phyloP scores from a whole-genome alignment of 2,113 vertebrate species.

The Bothrops jararaca region DNA sequence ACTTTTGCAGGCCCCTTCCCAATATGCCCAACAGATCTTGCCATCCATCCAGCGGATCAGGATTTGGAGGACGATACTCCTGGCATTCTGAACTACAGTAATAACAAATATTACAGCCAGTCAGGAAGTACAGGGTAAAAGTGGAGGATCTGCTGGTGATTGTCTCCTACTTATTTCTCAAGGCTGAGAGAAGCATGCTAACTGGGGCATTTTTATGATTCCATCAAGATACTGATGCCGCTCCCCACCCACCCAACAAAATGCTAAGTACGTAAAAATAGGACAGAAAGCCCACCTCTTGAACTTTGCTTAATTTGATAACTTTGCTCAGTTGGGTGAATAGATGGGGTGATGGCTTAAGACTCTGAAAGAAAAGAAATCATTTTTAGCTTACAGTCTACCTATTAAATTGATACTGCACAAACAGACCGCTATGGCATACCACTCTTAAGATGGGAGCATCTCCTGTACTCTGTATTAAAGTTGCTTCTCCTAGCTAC shows the following conservation, averaged over 20 bases:
- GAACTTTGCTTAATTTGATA: constrained; percentile 98
- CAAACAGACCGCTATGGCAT: background rate
- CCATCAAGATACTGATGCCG: background rate
- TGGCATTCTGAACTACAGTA: background rate
- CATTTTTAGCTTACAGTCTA: background rate
- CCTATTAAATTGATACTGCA: background rate
- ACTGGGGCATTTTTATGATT: background rate
- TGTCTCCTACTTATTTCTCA: background rate
- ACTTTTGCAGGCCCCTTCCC: background rate
- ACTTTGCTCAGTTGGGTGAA: constrained; percentile 99
- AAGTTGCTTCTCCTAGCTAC: background rate
- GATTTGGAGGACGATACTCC: background rate
- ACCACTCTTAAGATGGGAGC: background rate
- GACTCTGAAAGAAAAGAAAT: constrained; percentile 83
- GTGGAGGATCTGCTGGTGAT: background rate
- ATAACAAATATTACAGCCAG: background rate
- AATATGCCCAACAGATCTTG: background rate
- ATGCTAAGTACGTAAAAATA: background rate
- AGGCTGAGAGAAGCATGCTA: background rate
- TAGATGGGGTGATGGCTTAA: constrained; percentile 95
- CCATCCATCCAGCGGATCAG: background rate
- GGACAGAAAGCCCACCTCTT: constrained; percentile 86
- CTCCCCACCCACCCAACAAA: background rate
- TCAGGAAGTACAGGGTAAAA: background rate
- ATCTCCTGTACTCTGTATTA: background rate